Evolutionary conservation across 2,888 invertebrate species (phyloP).

Genomic region (Orthosia gracilis): DNA sequence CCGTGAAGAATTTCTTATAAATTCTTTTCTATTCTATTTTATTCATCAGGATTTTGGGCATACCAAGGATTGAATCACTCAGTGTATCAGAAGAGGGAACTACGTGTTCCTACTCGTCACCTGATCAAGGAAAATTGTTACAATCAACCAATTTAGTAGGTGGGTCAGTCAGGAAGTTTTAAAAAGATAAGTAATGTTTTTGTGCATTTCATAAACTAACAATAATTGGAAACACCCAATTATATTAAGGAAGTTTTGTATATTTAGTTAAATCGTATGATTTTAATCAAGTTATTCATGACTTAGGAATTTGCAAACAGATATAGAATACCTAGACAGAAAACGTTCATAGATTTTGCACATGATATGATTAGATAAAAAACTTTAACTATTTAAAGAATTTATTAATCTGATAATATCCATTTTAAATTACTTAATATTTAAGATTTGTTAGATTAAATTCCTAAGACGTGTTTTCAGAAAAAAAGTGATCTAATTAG

Average conservation of each 20-base stretch:
- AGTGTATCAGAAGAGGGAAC: not conserved
- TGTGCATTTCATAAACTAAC: not conserved
- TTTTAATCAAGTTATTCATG: constrained; percentile 25
- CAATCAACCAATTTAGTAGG: not conserved
- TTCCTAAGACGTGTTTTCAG: constrained; percentile 10
- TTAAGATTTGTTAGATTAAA: constrained; percentile 36
- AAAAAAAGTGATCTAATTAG: not conserved
- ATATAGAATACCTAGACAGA: constrained; percentile 21
- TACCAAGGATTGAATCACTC: not conserved
- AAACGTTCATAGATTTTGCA: constrained; percentile 23
- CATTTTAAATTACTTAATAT: constrained; percentile 18
- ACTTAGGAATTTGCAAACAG: constrained; percentile 40
- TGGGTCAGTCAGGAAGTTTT: not conserved
- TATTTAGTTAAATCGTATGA: not conserved
- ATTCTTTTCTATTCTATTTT: too few relatives aligned
- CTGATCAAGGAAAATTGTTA: not conserved
- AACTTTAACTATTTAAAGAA: constrained; percentile 12
- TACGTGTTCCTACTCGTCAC: not conserved
- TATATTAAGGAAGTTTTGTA: constrained; percentile 1
- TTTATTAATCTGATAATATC: constrained; percentile 37
- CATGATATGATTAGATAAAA: constrained; percentile 32
- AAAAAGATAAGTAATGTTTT: constrained; percentile 6
- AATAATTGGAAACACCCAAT: not conserved
- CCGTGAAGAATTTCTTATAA: too few relatives aligned
- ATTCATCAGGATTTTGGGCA: not conserved